These are phyloP conservation scores for Labroides dimidiatus DNA, from an alignment of 2,797 vertebrate genomes.

Conservation along the genomic window DNA sequence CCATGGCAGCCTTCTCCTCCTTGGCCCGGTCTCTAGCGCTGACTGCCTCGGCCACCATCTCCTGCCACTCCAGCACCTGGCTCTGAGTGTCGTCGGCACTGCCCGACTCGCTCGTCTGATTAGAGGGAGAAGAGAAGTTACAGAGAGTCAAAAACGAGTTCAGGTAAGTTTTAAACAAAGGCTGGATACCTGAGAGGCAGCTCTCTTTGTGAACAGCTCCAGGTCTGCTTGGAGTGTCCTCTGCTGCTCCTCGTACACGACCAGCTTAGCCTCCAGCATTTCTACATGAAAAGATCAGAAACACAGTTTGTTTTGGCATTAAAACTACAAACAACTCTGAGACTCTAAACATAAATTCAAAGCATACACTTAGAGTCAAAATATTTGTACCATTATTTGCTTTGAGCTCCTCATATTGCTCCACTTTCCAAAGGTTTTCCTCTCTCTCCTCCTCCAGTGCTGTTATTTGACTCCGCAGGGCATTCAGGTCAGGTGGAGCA, in stretches of 20 bases:
- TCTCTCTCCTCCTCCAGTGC: conserved; percentile 87
- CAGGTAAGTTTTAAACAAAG: background rate
- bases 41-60: conserved; percentile 85
- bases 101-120: conserved; percentile 90
- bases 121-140: background rate
- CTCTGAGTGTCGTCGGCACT: conserved; percentile 90
- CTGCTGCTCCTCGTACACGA: conserved; percentile 92
- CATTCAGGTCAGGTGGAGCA: conserved; percentile 75
- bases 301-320: background rate
- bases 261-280: conserved; percentile 88
- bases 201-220: conserved; percentile 92
- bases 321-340: background rate
- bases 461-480: conserved; percentile 79
- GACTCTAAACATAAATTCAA: conserved; percentile 3
- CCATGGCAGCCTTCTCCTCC: conserved; percentile 87
- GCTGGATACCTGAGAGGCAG: conserved; percentile 89
- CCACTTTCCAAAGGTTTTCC: conserved; percentile 85
- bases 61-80: conserved; percentile 93
- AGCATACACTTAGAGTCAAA: background rate
- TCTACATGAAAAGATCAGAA: conserved; percentile 69
- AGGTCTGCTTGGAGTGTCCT: conserved; percentile 91
- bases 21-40: conserved; percentile 81
- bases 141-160: background rate
- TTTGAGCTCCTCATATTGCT: conserved; percentile 85
- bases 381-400: conserved; percentile 85